These are phyloP conservation scores for Leptonema lineaticorne DNA, from an alignment of 1,140 invertebrate species.

Conservation along the genomic window DNA sequence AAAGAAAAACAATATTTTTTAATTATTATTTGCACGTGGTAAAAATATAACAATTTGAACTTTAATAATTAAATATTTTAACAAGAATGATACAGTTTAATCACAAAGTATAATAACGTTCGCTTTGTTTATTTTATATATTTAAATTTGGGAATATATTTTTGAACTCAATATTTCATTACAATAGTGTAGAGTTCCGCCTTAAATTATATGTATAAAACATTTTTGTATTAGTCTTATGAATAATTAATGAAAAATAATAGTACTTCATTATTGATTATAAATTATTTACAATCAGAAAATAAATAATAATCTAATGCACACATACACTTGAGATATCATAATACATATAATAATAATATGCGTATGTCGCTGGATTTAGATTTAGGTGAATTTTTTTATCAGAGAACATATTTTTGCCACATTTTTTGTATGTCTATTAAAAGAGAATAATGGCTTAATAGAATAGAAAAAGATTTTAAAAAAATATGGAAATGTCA, in stretches of 20 bases:
- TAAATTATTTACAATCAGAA: conserved; percentile 10
- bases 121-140: not conserved
- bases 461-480: conserved; percentile 18
- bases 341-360: not conserved
- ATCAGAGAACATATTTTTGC: conserved; percentile 34
- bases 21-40: too few species aligned
- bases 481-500: too few species aligned
- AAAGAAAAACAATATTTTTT: too few species aligned
- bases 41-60: too few species aligned
- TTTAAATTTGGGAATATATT: conserved; percentile 1
- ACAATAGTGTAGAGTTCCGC: not conserved
- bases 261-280: not conserved
- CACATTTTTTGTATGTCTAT: conserved; percentile 30
- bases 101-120: not conserved
- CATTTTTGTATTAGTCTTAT: conserved; percentile 13
- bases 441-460: conserved; percentile 23
- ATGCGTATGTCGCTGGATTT: not conserved
- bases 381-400: conserved; percentile 24
- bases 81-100: not conserved
- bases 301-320: not conserved
- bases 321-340: not conserved
- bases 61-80: not conserved
- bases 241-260: not conserved
- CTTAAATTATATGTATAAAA: not conserved
- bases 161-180: conserved; percentile 3